Conservation (phyloP, 1,140 invertebrate species). For the Proctacanthus coquilletti region DNA sequence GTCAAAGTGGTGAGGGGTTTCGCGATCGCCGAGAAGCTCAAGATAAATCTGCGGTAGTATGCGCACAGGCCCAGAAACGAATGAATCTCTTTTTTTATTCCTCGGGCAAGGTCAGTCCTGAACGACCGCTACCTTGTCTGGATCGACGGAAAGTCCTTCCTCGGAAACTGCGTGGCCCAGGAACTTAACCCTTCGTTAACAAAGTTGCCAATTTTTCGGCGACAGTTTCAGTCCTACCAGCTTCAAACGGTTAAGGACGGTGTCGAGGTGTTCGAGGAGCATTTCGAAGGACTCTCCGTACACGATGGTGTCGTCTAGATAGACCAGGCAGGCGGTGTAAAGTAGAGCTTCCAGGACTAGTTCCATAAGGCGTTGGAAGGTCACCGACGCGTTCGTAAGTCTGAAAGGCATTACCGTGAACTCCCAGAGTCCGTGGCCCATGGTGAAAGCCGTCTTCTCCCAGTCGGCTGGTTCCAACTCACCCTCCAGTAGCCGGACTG, state of each 20-base stretch:
- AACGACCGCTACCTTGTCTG: constrained; percentile 1
- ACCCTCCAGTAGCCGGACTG: constrained; percentile 5
- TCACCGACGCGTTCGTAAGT: constrained; percentile 3
- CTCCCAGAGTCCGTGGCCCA: constrained; percentile 2
- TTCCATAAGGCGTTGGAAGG: constrained; percentile 5
- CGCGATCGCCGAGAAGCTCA: background rate
- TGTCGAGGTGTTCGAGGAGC: constrained; percentile 1
- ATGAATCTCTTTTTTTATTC: constrained; percentile 4
- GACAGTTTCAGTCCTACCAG: background rate
- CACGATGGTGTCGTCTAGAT: constrained; percentile 7
- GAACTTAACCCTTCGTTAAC: background rate
- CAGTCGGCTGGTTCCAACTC: constrained; percentile 1
- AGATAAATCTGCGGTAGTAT: constrained; percentile 5
- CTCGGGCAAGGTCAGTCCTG: background rate
- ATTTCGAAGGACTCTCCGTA: constrained; percentile 1
- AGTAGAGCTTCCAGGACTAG: background rate
- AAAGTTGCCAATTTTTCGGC: constrained; percentile 3
- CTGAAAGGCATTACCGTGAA: constrained; percentile 7
- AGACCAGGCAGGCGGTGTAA: constrained; percentile 1
- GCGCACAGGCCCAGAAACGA: constrained; percentile 3
- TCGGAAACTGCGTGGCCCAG: constrained; percentile 2
- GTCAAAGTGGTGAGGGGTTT: background rate
- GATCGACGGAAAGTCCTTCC: background rate
- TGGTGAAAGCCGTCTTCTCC: constrained; percentile 3
- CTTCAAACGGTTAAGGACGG: constrained; percentile 2